Evolutionary conservation across 2,797 vertebrate genomes (phyloP), one percentile per base, ranked within the genome.

Genomic region (Phrynocephalus guinanensis): DNA sequence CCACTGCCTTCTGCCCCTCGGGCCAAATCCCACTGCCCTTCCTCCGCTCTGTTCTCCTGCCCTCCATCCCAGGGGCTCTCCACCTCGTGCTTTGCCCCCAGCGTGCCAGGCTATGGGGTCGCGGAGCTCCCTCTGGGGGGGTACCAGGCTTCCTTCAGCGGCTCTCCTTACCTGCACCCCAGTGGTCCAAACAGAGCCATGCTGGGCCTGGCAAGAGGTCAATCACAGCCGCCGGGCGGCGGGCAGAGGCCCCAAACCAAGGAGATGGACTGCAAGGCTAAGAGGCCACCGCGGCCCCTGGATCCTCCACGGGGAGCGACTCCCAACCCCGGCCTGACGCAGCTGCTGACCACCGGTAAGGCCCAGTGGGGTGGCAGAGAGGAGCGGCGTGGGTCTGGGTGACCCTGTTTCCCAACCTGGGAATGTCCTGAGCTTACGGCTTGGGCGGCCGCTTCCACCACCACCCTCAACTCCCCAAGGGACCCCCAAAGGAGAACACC

Each of bases 321-420:
- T 86, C 90, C 88, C 71, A 95, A 96, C 2, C 97, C 97, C 93
- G 98, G 98, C 95, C 95, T 98, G 83, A 97, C 97, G 13, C 97
- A 98, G 92, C 97, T 99, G 83, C 97, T 98, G 88, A 95, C 89
- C 1, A 8, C 95, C 93, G 96, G 97, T 97, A 94, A 82, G 0
- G 16, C 16, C 3, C 1, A 3, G 38, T 0, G 0, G 0, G 44
- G 16, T 26, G 60, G 60, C 60, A 63, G 20, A 3, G 52, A 48
- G 52, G 13, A 1, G 72, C 38, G 3, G 38, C 38, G 38, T 2
- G 60, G 15, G 60, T 68, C 52, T 56, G 52, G 52, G 13, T 56
- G 52, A 15, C 52, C 52, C 52, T 56, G 2, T 8, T 13, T 13
- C 52, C 52, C 5, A 30, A 16, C 1, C 33, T 13, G 56, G 33